Base-by-base conservation (phyloP, 2,888 invertebrate genomes). In the Altica lythri region DNA sequence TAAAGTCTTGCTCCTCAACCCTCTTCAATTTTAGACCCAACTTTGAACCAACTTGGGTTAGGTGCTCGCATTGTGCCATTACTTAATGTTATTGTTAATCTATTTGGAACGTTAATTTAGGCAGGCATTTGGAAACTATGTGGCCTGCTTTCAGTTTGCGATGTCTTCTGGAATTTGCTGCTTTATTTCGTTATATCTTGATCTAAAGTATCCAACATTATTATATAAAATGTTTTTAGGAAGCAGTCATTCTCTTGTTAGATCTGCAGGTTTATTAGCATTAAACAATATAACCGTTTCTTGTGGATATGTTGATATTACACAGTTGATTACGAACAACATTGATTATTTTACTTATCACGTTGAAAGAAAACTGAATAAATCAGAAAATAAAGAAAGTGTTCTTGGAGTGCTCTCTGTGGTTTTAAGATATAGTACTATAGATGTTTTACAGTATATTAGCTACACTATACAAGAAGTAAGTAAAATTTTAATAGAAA, bases 271-370 rank as follows among this genome's bases (percentile, higher is more conserved):
- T 0, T 72, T 82, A 46, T 78, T 77, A 60, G 80, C 86, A 1
- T 75, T 88, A 4, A 71, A 78, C 34, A 79, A 79, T 47, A 79
- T 89, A 17, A 81, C 86, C 5, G 52, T 65, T 25, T 83, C 86
- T 0, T 79, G 85, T 62, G 81, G 79, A 0, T 81, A 82, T 69
- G 59, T 66, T 0, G 73, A 76, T 48, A 80, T 86, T 2, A 78
- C 81, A 0, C 80, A 83, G n/a, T 79, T 91, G 14, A 80, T 92
- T 53, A 80, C 81, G 44, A 69, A 74, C 27, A 89, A 90, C 70
- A 82, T 86, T 0, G 90, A 90, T 72, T 91, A 89, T 70, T 82
- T 90, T 68, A 84, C 87, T 0, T 84, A 83, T 67, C 85, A 89
- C 64, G 80, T 91, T 51, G 85, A 85, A 18, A 73, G 80, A 0